phyloP scores from a whole-genome alignment of 2,888 invertebrate genomes.

The Metacarcinus magister region DNA sequence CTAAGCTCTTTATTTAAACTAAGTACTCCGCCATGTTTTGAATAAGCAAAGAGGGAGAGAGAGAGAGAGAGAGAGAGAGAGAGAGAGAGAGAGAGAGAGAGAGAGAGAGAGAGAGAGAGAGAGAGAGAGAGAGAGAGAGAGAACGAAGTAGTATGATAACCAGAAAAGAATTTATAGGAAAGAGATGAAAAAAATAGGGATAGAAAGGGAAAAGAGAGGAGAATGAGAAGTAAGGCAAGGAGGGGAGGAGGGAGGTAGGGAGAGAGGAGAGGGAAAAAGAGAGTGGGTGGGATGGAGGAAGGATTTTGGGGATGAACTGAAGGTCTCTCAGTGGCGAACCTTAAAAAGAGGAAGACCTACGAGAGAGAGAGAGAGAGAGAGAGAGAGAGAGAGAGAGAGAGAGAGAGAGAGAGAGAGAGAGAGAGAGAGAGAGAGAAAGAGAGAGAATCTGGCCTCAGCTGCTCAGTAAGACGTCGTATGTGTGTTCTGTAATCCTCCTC shows the following conservation, averaged over 20 bases:
- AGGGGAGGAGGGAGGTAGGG: background rate
- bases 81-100: conserved; percentile 18
- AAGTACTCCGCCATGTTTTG: background rate
- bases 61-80: background rate
- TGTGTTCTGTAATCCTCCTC: background rate
- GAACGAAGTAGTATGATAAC: background rate
- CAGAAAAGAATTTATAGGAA: background rate
- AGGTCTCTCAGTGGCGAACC: too few relatives aligned
- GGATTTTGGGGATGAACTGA: too few relatives aligned
- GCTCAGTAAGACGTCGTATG: too few relatives aligned
- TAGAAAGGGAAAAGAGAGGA: background rate
- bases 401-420: conserved; percentile 28
- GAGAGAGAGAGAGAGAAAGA: background rate
- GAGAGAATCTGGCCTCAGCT: background rate
- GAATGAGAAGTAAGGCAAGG: background rate
- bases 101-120: background rate
- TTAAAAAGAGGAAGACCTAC: too few relatives aligned
- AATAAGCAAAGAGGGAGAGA: background rate
- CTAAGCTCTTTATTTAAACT: too few relatives aligned
- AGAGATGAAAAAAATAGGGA: background rate
- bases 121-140: background rate
- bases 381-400: conserved; percentile 57
- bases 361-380: background rate
- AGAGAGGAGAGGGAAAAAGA: background rate
- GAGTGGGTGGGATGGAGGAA: too few relatives aligned